Percentiles rank a stretch among this genome's conserved stretches.
Evolutionary conservation across 2,113 vertebrate species (phyloP).

Genomic region (Lepus americanus): DNA sequence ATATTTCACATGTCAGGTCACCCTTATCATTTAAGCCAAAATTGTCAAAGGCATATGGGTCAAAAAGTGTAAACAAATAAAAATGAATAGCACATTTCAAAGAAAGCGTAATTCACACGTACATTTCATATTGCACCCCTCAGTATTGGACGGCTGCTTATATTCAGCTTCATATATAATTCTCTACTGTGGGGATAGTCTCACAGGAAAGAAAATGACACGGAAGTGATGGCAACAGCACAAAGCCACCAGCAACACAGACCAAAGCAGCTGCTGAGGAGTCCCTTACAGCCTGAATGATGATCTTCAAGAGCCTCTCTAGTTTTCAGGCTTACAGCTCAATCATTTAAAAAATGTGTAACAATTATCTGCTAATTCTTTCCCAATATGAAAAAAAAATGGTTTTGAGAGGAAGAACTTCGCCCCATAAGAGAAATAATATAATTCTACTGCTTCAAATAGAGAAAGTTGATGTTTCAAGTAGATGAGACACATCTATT

Average conservation of each 20-base stretch:
- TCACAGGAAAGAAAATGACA: constrained; percentile 65
- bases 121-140: not conserved
- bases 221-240: constrained; percentile 64
- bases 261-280: constrained; percentile 65
- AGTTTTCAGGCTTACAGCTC: constrained; percentile 57
- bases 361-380: constrained; percentile 52
- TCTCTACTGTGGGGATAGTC: not conserved
- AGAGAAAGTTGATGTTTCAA: constrained; percentile 21
- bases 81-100: not conserved
- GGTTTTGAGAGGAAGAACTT: constrained; percentile 74
- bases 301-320: constrained; percentile 68
- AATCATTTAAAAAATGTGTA: constrained; percentile 42
- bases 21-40: constrained; percentile 24
- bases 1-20: constrained; percentile 39
- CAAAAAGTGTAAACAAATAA: constrained; percentile 38
- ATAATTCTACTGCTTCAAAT: not conserved
- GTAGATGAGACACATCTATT: not conserved
- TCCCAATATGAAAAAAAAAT: constrained; percentile 41
- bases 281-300: constrained; percentile 58
- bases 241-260: constrained; percentile 43
- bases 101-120: constrained; percentile 13
- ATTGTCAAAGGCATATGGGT: constrained; percentile 7
- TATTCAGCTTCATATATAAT: constrained; percentile 62
- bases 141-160: constrained; percentile 34
- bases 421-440: constrained; percentile 14